Base-by-base conservation (phyloP, 2,113 vertebrate species). In the Triplophysa siluroides region DNA sequence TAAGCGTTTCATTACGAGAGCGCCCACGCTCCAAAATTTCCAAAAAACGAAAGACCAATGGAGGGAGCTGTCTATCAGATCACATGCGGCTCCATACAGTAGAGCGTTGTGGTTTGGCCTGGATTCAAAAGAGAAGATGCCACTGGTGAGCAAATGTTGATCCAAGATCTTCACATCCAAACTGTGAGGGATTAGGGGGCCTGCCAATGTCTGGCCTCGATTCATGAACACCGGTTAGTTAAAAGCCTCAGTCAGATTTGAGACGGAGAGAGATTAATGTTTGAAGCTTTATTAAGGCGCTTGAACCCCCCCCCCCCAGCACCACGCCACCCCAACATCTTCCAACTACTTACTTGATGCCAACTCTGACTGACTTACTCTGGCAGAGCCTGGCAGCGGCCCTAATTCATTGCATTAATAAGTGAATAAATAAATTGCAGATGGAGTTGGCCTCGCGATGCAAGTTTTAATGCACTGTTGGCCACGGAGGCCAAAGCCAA, bases 341-440 rank as follows among this genome's bases (percentile, higher is more conserved):
- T 74, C 58, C 66, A 63, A 64, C 64, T 12, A 76, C 64, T 79
- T 65, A n/a, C 33, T 65, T 24, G 29, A 69, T 43, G 66, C 83
- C 79, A 78, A 69, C 52, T 21, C 60, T 83, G 52, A 66, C 77
- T 69, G 60, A 72, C 50, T 79, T 14, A 24, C 75, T 68, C 64
- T 80, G 79, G 82, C 79, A 77, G 24, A n/a, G 43, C 61, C 63
- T 52, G 80, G 73, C 66, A 64, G 62, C 43, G 1, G 80, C 84
- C 79, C 86, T 84, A 87, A 90, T 91, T 90, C 91, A 88, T 83
- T 85, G 87, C 83, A 85, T 85, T 86, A 91, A 89, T 81, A 88
- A 89, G 72, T 86, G 82, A 85, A 91, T 88, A 87, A 87, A 90
- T 89, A 86, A 86, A 90, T 21, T 89, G 85, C 87, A 89, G 85